Percentiles rank a stretch among this genome's conserved stretches.
phyloP scores from a whole-genome alignment of 2,113 vertebrate genomes.

The Proteles cristata region DNA sequence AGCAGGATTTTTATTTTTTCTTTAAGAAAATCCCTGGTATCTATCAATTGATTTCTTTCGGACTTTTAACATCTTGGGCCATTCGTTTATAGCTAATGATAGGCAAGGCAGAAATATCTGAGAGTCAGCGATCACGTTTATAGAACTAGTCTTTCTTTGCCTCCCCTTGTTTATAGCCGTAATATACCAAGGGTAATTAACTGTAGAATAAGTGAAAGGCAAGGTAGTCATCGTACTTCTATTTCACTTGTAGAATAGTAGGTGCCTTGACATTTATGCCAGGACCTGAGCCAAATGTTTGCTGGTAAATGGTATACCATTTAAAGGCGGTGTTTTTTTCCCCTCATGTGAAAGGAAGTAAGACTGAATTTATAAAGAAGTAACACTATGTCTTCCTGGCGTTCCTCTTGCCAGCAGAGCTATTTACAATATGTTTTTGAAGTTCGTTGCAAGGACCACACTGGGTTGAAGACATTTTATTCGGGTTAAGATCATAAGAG shows the following conservation, averaged over 20 bases:
- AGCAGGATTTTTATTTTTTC: constrained; percentile 59
- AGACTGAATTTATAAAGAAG: constrained; percentile 67
- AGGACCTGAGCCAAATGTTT: constrained; percentile 36
- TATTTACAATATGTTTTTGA: constrained; percentile 76
- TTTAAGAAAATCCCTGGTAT: constrained; percentile 44
- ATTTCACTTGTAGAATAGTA: background rate
- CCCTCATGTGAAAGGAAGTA: constrained; percentile 30
- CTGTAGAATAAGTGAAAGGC: background rate
- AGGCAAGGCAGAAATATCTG: constrained; percentile 12
- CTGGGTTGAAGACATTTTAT: constrained; percentile 73
- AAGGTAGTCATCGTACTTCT: background rate
- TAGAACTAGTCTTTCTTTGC: constrained; percentile 34
- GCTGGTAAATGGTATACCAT: background rate
- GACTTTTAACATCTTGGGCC: constrained; percentile 49
- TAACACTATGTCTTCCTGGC: constrained; percentile 56
- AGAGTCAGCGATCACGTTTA: constrained; percentile 9
- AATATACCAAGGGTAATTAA: background rate
- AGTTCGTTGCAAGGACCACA: constrained; percentile 75
- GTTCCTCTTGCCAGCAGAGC: constrained; percentile 62
- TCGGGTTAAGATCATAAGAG: constrained; percentile 76
- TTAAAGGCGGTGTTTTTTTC: background rate
- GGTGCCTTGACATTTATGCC: background rate
- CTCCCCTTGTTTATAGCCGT: constrained; percentile 26
- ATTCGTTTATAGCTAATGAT: constrained; percentile 66
- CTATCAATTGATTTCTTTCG: constrained; percentile 70